Conservation (phyloP, 2,888 invertebrate species). For the Cheilosia variabilis region DNA sequence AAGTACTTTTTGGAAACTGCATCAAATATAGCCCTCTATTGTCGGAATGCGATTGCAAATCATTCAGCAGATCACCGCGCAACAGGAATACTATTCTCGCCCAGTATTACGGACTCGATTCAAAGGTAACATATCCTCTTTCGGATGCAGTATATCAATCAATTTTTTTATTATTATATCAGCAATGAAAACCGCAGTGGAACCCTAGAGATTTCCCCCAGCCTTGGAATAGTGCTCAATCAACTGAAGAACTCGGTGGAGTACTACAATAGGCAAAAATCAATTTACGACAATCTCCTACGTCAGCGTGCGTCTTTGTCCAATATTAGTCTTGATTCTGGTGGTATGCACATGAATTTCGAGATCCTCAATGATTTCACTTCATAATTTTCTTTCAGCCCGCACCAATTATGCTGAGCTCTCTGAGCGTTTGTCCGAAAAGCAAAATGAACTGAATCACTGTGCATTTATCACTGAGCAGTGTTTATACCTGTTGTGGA, state of each 20-base stretch:
- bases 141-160: neutral
- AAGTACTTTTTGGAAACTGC: slow-evolving; percentile 86
- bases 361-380: neutral
- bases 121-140: slow-evolving; percentile 75
- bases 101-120: slow-evolving; percentile 83
- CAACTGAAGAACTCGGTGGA: slow-evolving; percentile 85
- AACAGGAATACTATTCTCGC: slow-evolving; percentile 85
- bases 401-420: slow-evolving; percentile 83
- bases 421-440: slow-evolving; percentile 85
- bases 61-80: slow-evolving; percentile 85
- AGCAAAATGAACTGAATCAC: slow-evolving; percentile 86
- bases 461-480: slow-evolving; percentile 89
- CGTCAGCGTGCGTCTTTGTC: slow-evolving; percentile 84
- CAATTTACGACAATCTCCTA: slow-evolving; percentile 84
- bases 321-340: slow-evolving; percentile 85
- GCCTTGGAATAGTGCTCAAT: slow-evolving; percentile 85
- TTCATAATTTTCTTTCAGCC: slow-evolving; percentile 78
- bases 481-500: slow-evolving; percentile 90
- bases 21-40: slow-evolving; percentile 89
- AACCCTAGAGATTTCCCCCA: slow-evolving; percentile 82
- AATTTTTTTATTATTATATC: neutral
- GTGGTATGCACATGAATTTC: slow-evolving; percentile 70
- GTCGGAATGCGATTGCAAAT: slow-evolving; percentile 87
- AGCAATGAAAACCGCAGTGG: slow-evolving; percentile 77
- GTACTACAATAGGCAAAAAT: slow-evolving; percentile 85